Evolutionary conservation across 2,797 vertebrate genomes (phyloP), one percentile per base, ranked within the genome.

Genomic region (Lepilemur septentrionalis): DNA sequence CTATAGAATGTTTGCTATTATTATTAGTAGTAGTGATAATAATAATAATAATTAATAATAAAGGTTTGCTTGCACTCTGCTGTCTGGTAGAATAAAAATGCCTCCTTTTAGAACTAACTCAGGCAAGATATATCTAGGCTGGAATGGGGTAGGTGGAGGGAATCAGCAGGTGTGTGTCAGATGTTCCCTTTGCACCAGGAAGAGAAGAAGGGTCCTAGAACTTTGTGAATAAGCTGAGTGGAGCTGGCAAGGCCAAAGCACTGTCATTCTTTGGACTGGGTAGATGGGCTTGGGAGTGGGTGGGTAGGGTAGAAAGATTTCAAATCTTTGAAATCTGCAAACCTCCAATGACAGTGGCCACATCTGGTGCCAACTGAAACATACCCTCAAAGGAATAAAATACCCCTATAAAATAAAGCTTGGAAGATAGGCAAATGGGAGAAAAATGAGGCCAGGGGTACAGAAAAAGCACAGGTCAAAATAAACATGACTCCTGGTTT

Each of bases 351-450:
- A 93, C 0, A 0, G 22, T 84, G 82, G 41, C 28, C 50, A 82
- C 32, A 94, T 79, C 81, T 86, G 57, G 8, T 20, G 12, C 75
- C 41, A 93, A 81, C 50, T 65, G 90, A 97, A 96, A 96, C 79
- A 96, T 85, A 94, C 43, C 95, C 96, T 96, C 97, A 97, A 95
- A 89, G 89, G 96, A 97, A 88, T 57, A 97, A 97, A 97, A 98
- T 95, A 94, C 17, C 9, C 86, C 48, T 91, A 91, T 97, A 90
- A 89, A 78, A 97, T 50, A 43, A 75, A 96, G 25, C 23, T 78
- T 88, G 14, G 67, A 59, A 78, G 57, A 87, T 5, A 61, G 55
- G 22, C 6, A 38, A 22, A 84, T 18, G 65, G 35, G 41, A 38
- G 48, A 23, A 57, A 75, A 82, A 81, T 67, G 67, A 88, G 48